A percentile compares a stretch with the other conserved stretches of the same genome.
phyloP scores from a whole-genome alignment of 2,888 invertebrate species.

The Acleris emargana region DNA sequence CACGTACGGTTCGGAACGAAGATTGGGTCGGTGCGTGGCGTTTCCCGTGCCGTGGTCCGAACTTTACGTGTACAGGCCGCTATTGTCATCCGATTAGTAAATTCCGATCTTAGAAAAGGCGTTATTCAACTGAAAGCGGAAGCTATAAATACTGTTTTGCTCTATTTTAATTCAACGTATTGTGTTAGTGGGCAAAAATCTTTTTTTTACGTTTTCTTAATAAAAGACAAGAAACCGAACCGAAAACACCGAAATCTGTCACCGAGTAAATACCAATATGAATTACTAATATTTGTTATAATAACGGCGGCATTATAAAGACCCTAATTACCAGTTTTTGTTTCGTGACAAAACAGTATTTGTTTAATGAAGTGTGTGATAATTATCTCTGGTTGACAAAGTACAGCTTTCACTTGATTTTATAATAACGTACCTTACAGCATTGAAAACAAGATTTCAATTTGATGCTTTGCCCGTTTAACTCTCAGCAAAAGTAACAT shows the following conservation, averaged over 20 bases:
- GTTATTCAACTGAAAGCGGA: too few relatives aligned
- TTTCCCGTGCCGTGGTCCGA: too few relatives aligned
- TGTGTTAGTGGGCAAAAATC: too few relatives aligned
- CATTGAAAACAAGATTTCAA: neutral
- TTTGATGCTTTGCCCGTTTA: neutral
- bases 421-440: neutral
- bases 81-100: too few relatives aligned
- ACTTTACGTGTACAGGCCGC: too few relatives aligned
- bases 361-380: conserved; percentile 55
- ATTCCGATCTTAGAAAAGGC: too few relatives aligned
- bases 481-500: conserved; percentile 1
- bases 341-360: conserved; percentile 59
- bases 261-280: conserved; percentile 42
- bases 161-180: too few relatives aligned
- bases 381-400: conserved; percentile 39
- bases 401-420: neutral
- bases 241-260: conserved; percentile 46
- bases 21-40: too few relatives aligned
- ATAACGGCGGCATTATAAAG: conserved; percentile 47
- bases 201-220: neutral
- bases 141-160: too few relatives aligned
- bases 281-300: conserved; percentile 58
- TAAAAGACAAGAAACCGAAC: conserved; percentile 21
- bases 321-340: conserved; percentile 50
- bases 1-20: too few relatives aligned